Evolutionary conservation across 2,888 invertebrate species (phyloP), one percentile per base, ranked within the genome.

Genomic region (Yponomeuta malinellus): DNA sequence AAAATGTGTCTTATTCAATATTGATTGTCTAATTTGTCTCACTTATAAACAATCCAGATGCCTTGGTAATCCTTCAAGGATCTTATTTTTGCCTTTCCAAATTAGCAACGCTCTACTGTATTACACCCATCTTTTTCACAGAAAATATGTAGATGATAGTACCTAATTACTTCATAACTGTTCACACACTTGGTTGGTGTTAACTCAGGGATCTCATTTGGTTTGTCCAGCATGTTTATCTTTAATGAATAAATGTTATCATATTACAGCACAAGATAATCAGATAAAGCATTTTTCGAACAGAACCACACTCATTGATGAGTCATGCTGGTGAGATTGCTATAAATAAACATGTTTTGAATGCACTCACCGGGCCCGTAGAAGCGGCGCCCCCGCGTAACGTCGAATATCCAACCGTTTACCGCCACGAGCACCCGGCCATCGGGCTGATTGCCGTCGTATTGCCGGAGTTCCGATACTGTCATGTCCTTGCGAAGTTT

Each of bases 361-460:
- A 79, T 84, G 81, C 80, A 87, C 86, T 86, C 93, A 98, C 98
- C 98, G 89, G 98, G 98, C 33, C 98, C 98, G 89, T 99, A 99
- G 87, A 98, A 98, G 74, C 95, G 93, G 81, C 96, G 96, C 73
- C 98, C 98, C 83, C 94, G 95, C 65, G 98, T 98, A 75, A 96
- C 98, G 91, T 99, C 99, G 90, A 97, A 99, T 70, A 99, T 96
- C 92, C 95, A 97, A 43, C 98, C 98, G 87, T 98, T 98, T 71
- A 99, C 97, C 10, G 97, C 98, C 66, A 99, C 95, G 75, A 98
- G 93, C 73, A 99, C 96, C 76, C 98, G 93, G 43, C 97, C 98
- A 81, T 98, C 98, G 48, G 95, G 92, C 80, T 96, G 96, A 71
- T 91, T 96, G 6, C 99, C 99, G 84, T 98, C 97, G 84, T 95